Conservation (phyloP, 2,797 vertebrate genomes). For the Luscinia luscinia region DNA sequence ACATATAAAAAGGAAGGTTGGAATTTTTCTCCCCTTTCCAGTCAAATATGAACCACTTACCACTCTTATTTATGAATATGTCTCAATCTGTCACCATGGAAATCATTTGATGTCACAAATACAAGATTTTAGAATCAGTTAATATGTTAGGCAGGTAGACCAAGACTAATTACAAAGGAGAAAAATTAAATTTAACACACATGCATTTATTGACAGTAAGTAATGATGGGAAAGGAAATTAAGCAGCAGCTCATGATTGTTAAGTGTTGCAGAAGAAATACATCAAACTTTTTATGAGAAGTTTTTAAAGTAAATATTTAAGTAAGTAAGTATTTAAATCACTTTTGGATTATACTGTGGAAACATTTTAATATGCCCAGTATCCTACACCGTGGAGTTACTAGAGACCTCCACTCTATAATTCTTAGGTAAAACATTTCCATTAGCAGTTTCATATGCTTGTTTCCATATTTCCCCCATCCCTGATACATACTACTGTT, state of each 20-base stretch:
- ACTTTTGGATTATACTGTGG: not conserved
- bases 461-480: fast-evolving
- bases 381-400: not conserved
- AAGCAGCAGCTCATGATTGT: not conserved
- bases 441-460: not conserved
- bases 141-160: constrained; percentile 32
- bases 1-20: not conserved
- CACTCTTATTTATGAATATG: not conserved
- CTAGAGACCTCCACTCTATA: not conserved
- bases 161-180: not conserved
- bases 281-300: not conserved
- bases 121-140: not conserved
- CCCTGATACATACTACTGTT: not conserved
- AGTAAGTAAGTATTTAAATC: constrained; percentile 3
- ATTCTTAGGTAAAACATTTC: not conserved
- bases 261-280: constrained; percentile 35
- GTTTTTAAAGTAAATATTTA: not conserved
- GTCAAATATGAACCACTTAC: not conserved
- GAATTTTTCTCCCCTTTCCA: not conserved
- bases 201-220: not conserved
- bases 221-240: not conserved
- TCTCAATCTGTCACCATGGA: constrained; percentile 38
- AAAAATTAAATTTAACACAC: constrained; percentile 1
- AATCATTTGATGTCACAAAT: constrained; percentile 33
- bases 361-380: not conserved